These are phyloP conservation scores for Melangyna quadrimaculata DNA, from an alignment of 2,888 invertebrate genomes.

Conservation along the genomic window DNA sequence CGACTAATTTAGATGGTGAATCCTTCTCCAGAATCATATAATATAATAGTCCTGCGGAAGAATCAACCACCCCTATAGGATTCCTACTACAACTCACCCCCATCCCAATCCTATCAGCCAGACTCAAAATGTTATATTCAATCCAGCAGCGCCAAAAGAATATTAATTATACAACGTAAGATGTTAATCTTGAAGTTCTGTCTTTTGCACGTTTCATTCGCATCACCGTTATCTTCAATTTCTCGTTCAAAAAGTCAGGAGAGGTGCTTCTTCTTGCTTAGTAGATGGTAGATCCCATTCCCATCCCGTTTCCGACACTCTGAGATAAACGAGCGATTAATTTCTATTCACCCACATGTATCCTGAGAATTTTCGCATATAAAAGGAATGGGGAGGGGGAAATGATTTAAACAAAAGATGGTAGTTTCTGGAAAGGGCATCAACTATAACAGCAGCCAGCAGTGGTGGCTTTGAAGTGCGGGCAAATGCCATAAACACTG, in stretches of 20 bases:
- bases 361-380: conserved; percentile 28
- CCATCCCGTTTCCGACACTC: conserved; percentile 22
- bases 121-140: conserved; percentile 17
- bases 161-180: conserved; percentile 71
- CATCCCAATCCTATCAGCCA: not conserved
- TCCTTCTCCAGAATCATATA: conserved; percentile 42
- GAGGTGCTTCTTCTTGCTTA: conserved; percentile 9
- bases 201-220: conserved; percentile 71
- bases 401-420: conserved; percentile 39
- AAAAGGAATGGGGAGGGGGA: not conserved
- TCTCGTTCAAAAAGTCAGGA: conserved; percentile 26
- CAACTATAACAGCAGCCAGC: conserved; percentile 13
- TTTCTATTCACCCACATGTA: conserved; percentile 69
- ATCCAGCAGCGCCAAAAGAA: conserved; percentile 59
- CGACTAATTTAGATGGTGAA: conserved; percentile 66
- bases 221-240: conserved; percentile 58
- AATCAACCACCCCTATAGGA: conserved; percentile 7
- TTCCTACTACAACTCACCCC: not conserved
- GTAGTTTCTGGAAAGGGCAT: conserved; percentile 2
- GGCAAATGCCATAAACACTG: conserved; percentile 70
- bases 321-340: conserved; percentile 71
- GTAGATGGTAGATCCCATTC: no score
- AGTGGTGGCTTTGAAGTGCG: conserved; percentile 46
- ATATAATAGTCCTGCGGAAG: conserved; percentile 53
- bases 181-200: conserved; percentile 71